phyloP scores from a whole-genome alignment of 2,113 vertebrate genomes.

The Alaudala cheleensis region DNA sequence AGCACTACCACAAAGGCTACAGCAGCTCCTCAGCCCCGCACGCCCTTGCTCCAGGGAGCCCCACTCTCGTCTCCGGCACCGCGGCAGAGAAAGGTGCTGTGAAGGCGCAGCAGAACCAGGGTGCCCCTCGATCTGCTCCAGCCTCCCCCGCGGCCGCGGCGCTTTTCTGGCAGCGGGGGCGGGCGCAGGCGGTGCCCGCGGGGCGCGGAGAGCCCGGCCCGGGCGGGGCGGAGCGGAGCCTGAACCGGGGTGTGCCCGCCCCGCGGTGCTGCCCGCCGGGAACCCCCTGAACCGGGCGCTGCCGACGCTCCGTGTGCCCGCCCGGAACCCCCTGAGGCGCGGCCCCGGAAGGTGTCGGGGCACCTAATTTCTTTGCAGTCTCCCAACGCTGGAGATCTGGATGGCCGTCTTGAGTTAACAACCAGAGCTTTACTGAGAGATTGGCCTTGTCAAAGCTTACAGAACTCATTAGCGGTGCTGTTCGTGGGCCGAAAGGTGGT shows the following conservation, averaged over 20 bases:
- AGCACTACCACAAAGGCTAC: rapidly evolving
- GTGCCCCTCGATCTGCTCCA: rapidly evolving
- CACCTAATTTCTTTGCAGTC: rapidly evolving
- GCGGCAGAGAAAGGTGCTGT: rapidly evolving
- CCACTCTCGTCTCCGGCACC: rapidly evolving
- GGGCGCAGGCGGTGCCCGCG: not conserved
- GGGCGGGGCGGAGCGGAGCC: not conserved
- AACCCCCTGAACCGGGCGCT: rapidly evolving
- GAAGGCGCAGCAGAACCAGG: rapidly evolving
- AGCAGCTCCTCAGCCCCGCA: not conserved
- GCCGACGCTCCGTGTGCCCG: rapidly evolving
- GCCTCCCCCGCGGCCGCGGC: rapidly evolving
- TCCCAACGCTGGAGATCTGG: rapidly evolving
- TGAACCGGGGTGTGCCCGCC: too few relatives aligned
- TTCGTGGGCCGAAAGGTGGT: not conserved
- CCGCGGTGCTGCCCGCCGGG: too few relatives aligned
- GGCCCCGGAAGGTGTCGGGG: rapidly evolving
- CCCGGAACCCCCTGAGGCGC: rapidly evolving
- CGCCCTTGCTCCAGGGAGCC: not conserved
- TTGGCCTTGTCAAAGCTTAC: not conserved
- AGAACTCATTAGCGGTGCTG: rapidly evolving
- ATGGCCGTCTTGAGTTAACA: rapidly evolving
- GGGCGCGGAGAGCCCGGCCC: not conserved
- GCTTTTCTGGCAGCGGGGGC: not conserved
- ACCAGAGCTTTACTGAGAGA: rapidly evolving